Evolutionary conservation across 1,140 invertebrate genomes (phyloP).

Genomic region (Drosophila littoralis): DNA sequence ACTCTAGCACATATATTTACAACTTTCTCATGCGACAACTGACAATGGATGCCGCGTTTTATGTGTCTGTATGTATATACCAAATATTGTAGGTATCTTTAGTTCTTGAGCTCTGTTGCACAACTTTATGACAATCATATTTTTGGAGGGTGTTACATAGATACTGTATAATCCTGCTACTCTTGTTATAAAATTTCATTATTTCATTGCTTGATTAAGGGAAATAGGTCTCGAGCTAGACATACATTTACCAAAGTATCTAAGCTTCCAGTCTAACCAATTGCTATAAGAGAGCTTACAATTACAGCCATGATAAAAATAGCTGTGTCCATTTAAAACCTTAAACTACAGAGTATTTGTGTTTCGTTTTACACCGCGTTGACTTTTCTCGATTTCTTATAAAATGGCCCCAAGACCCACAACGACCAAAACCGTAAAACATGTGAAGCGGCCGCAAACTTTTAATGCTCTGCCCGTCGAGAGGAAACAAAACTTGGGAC

Average conservation of each 20-base stretch:
- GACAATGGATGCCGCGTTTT: neutral
- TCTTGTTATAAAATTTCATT: too few relatives aligned
- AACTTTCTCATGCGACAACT: neutral
- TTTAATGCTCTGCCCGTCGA: slow-evolving; percentile 44
- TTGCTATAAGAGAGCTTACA: too few relatives aligned
- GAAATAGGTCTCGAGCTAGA: too few relatives aligned
- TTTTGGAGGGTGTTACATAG: too few relatives aligned
- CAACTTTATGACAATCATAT: too few relatives aligned
- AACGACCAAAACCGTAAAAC: slow-evolving; percentile 45
- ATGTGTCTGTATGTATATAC: too few relatives aligned
- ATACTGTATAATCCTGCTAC: too few relatives aligned
- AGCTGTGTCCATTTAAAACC: neutral
- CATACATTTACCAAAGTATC: too few relatives aligned
- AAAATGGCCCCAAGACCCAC: slow-evolving; percentile 9
- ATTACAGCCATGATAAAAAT: neutral
- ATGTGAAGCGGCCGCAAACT: slow-evolving; percentile 55
- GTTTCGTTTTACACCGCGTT: neutral
- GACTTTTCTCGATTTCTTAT: slow-evolving; percentile 9
- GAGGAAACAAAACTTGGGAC: slow-evolving; percentile 56
- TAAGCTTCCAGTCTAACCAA: too few relatives aligned
- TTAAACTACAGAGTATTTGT: slow-evolving; percentile 7
- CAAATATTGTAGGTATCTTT: too few relatives aligned
- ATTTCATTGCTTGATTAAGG: too few relatives aligned
- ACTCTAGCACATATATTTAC: slow-evolving; percentile 4
- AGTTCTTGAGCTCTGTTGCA: too few relatives aligned